Percentiles rank a stretch among this genome's conserved stretches.
These are phyloP conservation scores for Oopsacas minuta DNA, from an alignment of 37 sponge, comb jelly and placozoan species.

Conservation along the genomic window DNA sequence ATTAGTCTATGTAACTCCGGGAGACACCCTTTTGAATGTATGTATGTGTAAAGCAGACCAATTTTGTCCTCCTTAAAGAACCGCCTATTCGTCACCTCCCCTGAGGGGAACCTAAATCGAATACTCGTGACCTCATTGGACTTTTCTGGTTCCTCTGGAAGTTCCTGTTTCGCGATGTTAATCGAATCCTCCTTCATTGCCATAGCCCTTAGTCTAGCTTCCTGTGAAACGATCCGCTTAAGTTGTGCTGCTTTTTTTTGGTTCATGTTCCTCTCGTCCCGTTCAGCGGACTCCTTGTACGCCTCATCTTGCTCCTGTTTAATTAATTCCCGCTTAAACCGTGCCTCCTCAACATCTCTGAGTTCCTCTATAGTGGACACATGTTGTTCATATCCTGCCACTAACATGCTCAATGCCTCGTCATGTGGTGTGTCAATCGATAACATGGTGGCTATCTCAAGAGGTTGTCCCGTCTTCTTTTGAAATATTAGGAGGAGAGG, in stretches of 20 bases:
- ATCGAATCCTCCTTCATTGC: neutral
- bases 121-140: neutral
- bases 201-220: neutral
- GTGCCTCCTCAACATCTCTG: constrained; percentile 31
- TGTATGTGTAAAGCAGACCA: neutral
- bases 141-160: neutral
- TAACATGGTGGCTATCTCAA: neutral
- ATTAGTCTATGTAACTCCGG: neutral
- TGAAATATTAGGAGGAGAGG: constrained; percentile 10
- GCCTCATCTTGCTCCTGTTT: constrained; percentile 58
- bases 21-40: neutral
- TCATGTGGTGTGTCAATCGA: neutral
- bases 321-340: constrained; percentile 43
- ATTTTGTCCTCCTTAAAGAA: neutral
- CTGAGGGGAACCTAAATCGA: neutral
- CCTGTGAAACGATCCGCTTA: neutral
- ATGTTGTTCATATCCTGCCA: constrained; percentile 7
- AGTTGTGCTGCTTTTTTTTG: neutral
- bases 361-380: neutral
- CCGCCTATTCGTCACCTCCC: neutral
- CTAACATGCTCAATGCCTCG: neutral
- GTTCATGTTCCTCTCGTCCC: constrained; percentile 49
- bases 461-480: neutral
- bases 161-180: neutral
- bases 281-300: constrained; percentile 45